Base-by-base conservation (phyloP, 2,113 vertebrate genomes). In the Nestor notabilis region DNA sequence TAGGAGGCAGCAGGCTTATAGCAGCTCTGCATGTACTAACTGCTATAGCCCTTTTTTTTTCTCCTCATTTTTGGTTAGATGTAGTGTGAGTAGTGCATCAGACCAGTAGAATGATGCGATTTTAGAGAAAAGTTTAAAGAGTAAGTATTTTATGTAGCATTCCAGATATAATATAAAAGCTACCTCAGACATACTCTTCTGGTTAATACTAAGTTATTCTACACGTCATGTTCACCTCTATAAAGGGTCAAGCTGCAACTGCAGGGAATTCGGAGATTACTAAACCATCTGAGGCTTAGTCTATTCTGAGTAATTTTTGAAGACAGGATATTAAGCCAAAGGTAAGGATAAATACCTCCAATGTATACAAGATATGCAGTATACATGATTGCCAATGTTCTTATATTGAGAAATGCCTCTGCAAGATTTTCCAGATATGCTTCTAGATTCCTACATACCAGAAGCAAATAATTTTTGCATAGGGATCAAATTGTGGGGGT, bases 251-350 rank as follows among this genome's bases (percentile, higher is more conserved):
- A 4, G 4, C 10, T 80, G 46, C 44, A 86, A 2, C 64, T 87
- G 35, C 25, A 65, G 61, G 41, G 94, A 85, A 61, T 93, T 85
- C 3, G 3, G 20, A 87, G 87, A 83, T 94, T 72, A 60, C 31
- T 72, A 35, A 82, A 4, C 13, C 44, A 6, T 79, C 25, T 58
- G 17, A 87, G 61, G 35, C 7, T 94, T 94, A 94, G 37, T 61
- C 53, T 91, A 4, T 65, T 61, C 27, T 71, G 46, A 84, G 63
- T 41, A 46, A 86, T 88, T 84, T 90, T 68, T 83, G 50, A 76
- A 25, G 80, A 78, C 43, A 84, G 61, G 61, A 88, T 90, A 66
- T 89, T 68, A 93, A 83, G 60, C 18, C 50, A 90, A 90, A 79
- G 37, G 17, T 69, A 72, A 35, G 37, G 66, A 80, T 70, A 88